Evolutionary conservation across 2,888 invertebrate species (phyloP).

Genomic region (Scaptomyza parva): DNA sequence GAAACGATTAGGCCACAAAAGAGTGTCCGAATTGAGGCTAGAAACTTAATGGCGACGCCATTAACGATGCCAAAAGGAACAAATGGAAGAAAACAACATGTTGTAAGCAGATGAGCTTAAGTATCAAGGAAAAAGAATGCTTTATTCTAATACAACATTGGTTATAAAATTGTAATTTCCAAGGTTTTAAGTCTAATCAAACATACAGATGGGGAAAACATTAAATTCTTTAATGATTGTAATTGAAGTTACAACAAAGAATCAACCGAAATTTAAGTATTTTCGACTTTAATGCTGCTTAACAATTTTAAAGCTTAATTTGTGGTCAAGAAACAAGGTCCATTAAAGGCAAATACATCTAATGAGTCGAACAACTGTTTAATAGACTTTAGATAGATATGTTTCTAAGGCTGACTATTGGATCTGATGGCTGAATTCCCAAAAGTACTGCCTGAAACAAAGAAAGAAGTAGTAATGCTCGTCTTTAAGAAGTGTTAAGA

Average conservation of each 20-base stretch:
- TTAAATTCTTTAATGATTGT: background rate
- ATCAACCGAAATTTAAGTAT: background rate
- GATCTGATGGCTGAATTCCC: no score
- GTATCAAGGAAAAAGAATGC: conserved; percentile 12
- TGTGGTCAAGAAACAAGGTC: background rate
- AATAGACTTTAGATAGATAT: background rate
- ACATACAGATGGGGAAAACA: background rate
- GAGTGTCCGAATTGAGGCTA: conserved; percentile 35
- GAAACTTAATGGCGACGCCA: conserved; percentile 57
- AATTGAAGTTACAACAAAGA: background rate
- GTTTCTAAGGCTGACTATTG: background rate
- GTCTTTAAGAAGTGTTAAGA: no score
- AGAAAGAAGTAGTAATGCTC: no score
- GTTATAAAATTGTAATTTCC: conserved; percentile 9
- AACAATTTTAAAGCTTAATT: background rate
- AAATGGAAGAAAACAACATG: conserved; percentile 31
- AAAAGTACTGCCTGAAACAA: no score
- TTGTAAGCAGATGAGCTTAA: conserved; percentile 28
- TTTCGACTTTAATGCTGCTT: background rate
- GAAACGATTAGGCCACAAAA: conserved; percentile 58
- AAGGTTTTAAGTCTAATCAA: background rate
- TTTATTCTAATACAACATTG: conserved; percentile 7
- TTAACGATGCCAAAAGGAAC: conserved; percentile 65
- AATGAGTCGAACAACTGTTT: background rate
- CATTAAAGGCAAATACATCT: background rate